Percentiles rank a stretch among this genome's conserved stretches.
phyloP scores from a whole-genome alignment of 1,140 invertebrate species.

The Agraylea sexmaculata region DNA sequence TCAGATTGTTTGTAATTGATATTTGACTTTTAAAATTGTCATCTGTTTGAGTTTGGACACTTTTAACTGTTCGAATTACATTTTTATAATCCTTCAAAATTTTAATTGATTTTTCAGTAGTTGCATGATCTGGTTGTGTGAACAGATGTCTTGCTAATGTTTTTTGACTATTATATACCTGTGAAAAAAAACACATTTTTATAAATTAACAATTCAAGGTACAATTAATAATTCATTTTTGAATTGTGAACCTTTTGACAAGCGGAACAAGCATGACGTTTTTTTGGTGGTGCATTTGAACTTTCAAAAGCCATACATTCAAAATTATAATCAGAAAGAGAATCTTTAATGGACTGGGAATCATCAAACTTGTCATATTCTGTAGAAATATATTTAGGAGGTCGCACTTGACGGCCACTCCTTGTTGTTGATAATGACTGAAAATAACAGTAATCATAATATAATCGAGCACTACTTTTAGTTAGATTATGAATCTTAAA shows the following conservation, averaged over 20 bases:
- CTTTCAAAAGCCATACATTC: too few species aligned
- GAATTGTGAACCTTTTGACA: conserved; percentile 12
- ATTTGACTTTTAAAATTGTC: too few species aligned
- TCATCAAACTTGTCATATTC: too few species aligned
- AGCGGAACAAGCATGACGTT: conserved; percentile 8
- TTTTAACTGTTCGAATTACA: conserved; percentile 1
- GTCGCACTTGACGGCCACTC: conserved; percentile 10
- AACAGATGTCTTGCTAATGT: conserved; percentile 14
- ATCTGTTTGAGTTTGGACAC: conserved; percentile 6
- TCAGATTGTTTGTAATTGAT: too few species aligned
- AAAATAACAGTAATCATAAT: too few species aligned
- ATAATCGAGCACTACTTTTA: too few species aligned
- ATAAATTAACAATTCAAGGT: neutral
- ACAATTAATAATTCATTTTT: neutral
- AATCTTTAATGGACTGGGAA: too few species aligned
- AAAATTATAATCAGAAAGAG: too few species aligned
- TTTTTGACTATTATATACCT: conserved; percentile 14
- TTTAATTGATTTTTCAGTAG: conserved; percentile 8
- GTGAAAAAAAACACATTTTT: conserved; percentile 6
- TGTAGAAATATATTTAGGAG: conserved; percentile 4
- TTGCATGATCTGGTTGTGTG: conserved; percentile 15
- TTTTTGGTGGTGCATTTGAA: neutral
- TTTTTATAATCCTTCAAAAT: conserved; percentile 15
- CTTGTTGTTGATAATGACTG: conserved; percentile 13
- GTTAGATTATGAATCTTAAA: conserved; percentile 1